Conservation (phyloP, 2,888 invertebrate genomes). For the Epistrophe eligans region DNA sequence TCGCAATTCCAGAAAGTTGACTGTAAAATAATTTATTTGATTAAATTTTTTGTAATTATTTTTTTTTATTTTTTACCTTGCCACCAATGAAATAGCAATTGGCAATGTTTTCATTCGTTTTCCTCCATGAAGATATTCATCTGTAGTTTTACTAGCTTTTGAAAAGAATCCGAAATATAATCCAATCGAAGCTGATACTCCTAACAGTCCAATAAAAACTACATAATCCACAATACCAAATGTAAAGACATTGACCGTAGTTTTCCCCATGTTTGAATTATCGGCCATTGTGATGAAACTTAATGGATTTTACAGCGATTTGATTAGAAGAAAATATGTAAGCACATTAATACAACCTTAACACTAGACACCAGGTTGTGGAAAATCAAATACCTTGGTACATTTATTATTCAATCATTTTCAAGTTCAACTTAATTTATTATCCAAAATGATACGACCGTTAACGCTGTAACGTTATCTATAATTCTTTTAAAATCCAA, state of each 20-base stretch:
- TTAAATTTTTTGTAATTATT: not conserved
- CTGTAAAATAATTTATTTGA: conserved; percentile 78
- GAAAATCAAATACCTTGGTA: not conserved
- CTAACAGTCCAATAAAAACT: conserved; percentile 85
- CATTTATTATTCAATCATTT: not conserved
- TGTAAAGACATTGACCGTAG: conserved; percentile 73
- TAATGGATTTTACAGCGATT: not conserved
- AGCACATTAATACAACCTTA: not conserved
- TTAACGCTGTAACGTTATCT: not conserved
- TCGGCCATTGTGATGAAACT: not conserved
- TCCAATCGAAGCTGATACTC: conserved; percentile 85
- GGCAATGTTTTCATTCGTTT: conserved; percentile 86
- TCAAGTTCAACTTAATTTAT: not conserved
- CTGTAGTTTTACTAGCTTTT: conserved; percentile 84
- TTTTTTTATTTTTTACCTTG: conserved; percentile 80
- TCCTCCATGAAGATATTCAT: conserved; percentile 86
- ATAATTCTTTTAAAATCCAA: not conserved
- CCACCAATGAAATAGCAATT: conserved; percentile 87
- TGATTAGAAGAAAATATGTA: not conserved
- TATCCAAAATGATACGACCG: not conserved
- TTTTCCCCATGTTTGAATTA: not conserved
- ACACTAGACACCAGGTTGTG: not conserved
- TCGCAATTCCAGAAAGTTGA: conserved; percentile 85
- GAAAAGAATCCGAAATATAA: conserved; percentile 86
- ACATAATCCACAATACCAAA: conserved; percentile 84